A percentile compares a stretch with the other conserved stretches of the same genome.
phyloP scores from a whole-genome alignment of 1,140 invertebrate species.

The Calliphora vicina region DNA sequence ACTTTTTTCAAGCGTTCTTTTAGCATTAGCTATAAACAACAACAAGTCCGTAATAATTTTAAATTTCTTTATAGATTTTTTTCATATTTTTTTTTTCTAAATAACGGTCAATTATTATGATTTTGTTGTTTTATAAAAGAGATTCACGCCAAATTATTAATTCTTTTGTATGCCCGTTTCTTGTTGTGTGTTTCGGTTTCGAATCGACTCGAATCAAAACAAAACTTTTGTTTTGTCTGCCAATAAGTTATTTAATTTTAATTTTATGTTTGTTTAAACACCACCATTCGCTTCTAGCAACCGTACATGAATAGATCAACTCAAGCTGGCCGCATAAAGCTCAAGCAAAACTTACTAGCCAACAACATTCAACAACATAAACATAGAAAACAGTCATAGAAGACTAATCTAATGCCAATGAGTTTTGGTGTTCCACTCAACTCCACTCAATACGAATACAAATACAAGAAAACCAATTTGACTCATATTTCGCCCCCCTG shows the following conservation, averaged over 20 bases:
- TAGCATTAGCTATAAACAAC: too few relatives aligned
- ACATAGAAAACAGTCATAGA: slow-evolving; percentile 1
- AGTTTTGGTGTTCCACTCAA: slow-evolving; percentile 5
- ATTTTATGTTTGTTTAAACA: background rate
- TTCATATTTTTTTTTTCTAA: background rate
- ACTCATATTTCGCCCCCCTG: background rate
- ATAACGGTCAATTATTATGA: slow-evolving; percentile 12
- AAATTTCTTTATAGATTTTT: background rate
- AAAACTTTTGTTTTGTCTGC: background rate
- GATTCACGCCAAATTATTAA: background rate
- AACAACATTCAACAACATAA: background rate
- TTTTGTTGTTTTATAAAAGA: background rate
- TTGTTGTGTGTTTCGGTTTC: background rate
- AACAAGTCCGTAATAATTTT: background rate
- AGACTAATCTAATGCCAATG: background rate
- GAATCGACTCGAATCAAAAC: background rate
- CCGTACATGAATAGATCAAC: slow-evolving; percentile 27
- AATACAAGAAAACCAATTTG: background rate
- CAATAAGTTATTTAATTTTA: background rate
- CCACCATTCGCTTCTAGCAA: slow-evolving; percentile 30
- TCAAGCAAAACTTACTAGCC: slow-evolving; percentile 15
- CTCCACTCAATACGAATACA: background rate
- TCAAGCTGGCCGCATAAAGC: background rate
- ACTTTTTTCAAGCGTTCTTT: background rate
- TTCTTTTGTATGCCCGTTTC: background rate